Percentiles rank a stretch among this genome's conserved stretches.
These are phyloP conservation scores for Loxodonta africana DNA, from an alignment of 2,113 vertebrate species.

Conservation along the genomic window DNA sequence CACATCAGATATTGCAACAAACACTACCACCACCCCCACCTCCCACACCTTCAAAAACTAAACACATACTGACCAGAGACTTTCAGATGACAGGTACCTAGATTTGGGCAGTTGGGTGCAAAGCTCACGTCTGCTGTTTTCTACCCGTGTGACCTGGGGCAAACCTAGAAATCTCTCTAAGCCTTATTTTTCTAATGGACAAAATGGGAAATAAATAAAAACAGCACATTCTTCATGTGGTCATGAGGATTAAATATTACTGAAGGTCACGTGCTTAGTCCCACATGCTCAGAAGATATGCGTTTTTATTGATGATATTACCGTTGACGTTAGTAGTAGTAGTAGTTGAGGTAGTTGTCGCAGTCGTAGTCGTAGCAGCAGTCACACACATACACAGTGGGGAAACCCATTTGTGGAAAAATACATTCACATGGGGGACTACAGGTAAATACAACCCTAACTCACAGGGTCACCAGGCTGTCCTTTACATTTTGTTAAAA, in stretches of 20 bases:
- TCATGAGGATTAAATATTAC: neutral
- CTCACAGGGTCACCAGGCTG: neutral
- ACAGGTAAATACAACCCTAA: neutral
- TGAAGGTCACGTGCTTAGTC: neutral
- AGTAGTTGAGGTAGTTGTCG: too few relatives aligned
- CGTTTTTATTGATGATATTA: neutral
- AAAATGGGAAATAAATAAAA: constrained; percentile 12
- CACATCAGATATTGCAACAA: neutral
- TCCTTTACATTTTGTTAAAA: neutral
- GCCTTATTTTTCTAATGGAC: neutral
- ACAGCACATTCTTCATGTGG: neutral
- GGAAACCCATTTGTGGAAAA: neutral
- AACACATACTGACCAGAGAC: neutral
- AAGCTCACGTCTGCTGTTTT: neutral
- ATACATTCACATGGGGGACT: neutral
- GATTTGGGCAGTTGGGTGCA: too few relatives aligned
- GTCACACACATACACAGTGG: neutral
- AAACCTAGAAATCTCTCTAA: neutral
- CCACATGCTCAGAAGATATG: neutral
- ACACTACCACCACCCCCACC: rapidly evolving
- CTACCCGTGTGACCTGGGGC: neutral
- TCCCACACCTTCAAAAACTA: neutral
- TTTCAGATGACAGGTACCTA: neutral
- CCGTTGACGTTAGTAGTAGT: neutral
- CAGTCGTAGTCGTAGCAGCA: neutral